A percentile compares a stretch with the other conserved stretches of the same genome.
Evolutionary conservation across 2,113 vertebrate species (phyloP).

Genomic region (Todiramphus chloris): DNA sequence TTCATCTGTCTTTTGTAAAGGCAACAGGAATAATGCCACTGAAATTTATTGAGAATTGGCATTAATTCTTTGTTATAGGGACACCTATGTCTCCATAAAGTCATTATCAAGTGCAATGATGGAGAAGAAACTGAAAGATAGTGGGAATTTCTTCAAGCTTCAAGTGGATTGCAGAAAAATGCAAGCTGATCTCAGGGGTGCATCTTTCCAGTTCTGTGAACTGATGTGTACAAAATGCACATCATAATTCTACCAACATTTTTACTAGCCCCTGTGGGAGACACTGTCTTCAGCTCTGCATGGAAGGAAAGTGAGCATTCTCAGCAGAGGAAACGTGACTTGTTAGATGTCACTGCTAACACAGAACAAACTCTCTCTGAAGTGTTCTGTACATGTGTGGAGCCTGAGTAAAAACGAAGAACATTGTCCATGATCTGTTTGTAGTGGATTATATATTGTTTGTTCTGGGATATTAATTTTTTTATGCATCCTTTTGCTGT

Average conservation of each 20-base stretch:
- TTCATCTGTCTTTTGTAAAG: not conserved
- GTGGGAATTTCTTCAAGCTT: not conserved
- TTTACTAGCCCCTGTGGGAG: not conserved
- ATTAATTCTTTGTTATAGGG: not conserved
- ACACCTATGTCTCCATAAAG: accelerated
- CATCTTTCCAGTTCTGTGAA: not conserved
- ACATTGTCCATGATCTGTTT: not conserved
- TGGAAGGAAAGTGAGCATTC: not conserved
- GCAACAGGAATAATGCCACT: not conserved
- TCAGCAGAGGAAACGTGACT: not conserved
- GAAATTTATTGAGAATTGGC: not conserved
- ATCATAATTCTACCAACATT: slow-evolving; percentile 13
- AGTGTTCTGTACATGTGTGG: not conserved
- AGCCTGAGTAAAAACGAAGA: not conserved
- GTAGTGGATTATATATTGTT: not conserved
- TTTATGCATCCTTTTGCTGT: not conserved
- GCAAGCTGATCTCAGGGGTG: not conserved
- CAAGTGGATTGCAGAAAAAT: not conserved
- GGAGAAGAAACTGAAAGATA: not conserved
- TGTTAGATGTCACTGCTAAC: not conserved
- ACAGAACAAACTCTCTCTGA: not conserved
- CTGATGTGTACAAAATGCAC: not conserved
- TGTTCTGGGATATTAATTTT: not conserved
- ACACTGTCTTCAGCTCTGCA: not conserved
- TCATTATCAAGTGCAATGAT: not conserved